A percentile compares a stretch with the other conserved stretches of the same genome.
Evolutionary conservation across 2,797 vertebrate species (phyloP).

Genomic region (Sebastes reedi): DNA sequence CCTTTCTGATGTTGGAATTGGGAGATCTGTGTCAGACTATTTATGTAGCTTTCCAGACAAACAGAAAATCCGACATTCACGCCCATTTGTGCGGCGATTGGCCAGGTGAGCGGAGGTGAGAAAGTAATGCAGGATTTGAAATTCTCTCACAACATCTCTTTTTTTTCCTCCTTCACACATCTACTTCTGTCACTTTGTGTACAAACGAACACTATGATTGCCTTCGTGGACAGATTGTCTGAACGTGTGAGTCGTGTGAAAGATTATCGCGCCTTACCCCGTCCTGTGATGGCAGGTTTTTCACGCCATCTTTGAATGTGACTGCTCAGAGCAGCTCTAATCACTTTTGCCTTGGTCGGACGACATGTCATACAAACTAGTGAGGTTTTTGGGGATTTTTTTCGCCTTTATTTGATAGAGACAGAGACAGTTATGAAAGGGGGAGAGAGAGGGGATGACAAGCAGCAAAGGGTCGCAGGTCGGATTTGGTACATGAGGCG

Average conservation of each 20-base stretch:
- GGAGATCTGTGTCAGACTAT: background rate
- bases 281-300: slow-evolving; percentile 1
- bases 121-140: background rate
- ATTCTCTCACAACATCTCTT: background rate
- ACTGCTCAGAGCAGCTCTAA: slow-evolving; percentile 1
- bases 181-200: background rate
- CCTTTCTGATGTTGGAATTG: background rate
- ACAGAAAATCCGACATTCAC: background rate
- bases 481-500: too few relatives aligned
- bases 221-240: background rate
- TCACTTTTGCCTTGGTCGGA: background rate
- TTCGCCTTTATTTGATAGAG: too few relatives aligned
- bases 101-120: background rate
- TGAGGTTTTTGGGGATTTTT: background rate
- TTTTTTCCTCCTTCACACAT: background rate
- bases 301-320: background rate
- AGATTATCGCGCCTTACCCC: background rate
- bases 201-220: background rate
- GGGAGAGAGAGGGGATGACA: too few relatives aligned
- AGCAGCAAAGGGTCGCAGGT: too few relatives aligned
- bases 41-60: slow-evolving; percentile 8
- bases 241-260: background rate
- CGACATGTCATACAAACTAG: background rate
- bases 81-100: background rate
- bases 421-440: too few relatives aligned